Evolutionary conservation across 2,888 invertebrate genomes (phyloP), one percentile per base, ranked within the genome.

Genomic region (Dione juno): DNA sequence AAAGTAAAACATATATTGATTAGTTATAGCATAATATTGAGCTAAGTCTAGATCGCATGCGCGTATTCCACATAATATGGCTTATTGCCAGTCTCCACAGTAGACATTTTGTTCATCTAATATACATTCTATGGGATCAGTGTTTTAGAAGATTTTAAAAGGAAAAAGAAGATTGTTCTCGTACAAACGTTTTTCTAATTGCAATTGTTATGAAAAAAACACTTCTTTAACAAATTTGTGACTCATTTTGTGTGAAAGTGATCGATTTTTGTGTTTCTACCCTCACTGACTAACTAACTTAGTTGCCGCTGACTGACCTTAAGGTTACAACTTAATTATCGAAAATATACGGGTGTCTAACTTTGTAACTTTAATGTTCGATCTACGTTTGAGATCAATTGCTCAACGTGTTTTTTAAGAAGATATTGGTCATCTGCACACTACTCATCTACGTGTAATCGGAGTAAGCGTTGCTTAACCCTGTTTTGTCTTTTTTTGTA

Each of bases 11-110:
- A 5, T 50, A 5, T 19, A 1, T 50, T 19, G 11, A 50, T 19
- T 16, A 50, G 8, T 48, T 50, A 40, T 48, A 14, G 19, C 16
- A 16, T 37, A 57, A 11, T 16, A 37, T 14, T 16, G 14, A 19
- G 16, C 40, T 9, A 8, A 45, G 13, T 21, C 40, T 64, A 50
- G 6, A 52, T 52, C 64, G 64, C 64, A 64, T 64, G 64, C 64
- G 64, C 64, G 19, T 9, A 19, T 10, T n/a, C 45, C 11, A 37
- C n/a, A 54, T 11, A 40, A 8, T 57, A 64, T 64, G 52, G 52
- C 64, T 35, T 9, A 14, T 13, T 64, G 64, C 64, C 64, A 64
- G 50, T 64, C 64, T 14, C 14, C 37, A 1, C 19, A 64, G 19
- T 64, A 13, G 21, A 48, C 19, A 40, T 50, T 64, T 52, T 52